Conservation (phyloP, 2,888 invertebrate genomes). For the Elegia similella region DNA sequence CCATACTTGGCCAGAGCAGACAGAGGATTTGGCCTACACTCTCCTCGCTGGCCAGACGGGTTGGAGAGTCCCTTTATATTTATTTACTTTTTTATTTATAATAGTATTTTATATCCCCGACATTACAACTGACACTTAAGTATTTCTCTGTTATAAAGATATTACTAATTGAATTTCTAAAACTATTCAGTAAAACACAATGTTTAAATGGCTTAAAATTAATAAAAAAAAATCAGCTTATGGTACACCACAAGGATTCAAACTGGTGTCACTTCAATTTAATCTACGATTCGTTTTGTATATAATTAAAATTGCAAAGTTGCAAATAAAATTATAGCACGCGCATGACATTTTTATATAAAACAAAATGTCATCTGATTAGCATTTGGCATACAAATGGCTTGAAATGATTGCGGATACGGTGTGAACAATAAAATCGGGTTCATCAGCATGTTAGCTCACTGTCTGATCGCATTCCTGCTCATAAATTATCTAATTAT, state of each 20-base stretch:
- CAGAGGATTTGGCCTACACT: too few relatives aligned
- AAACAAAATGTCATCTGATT: constrained; percentile 31
- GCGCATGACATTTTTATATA: constrained; percentile 24
- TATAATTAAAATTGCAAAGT: neutral
- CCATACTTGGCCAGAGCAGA: too few relatives aligned
- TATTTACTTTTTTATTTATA: too few relatives aligned
- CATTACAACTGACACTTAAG: too few relatives aligned
- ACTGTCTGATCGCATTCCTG: neutral
- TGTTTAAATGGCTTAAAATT: too few relatives aligned
- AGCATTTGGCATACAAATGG: constrained; percentile 31
- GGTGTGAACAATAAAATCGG: constrained; percentile 40
- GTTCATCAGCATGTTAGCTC: constrained; percentile 45
- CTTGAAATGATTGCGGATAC: constrained; percentile 39
- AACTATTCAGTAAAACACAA: too few relatives aligned
- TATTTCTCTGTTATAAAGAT: too few relatives aligned
- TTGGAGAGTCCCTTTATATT: too few relatives aligned
- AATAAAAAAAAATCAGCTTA: too few relatives aligned
- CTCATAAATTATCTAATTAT: neutral
- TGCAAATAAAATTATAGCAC: neutral
- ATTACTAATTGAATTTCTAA: too few relatives aligned
- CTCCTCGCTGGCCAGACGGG: too few relatives aligned
- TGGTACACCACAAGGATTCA: neutral
- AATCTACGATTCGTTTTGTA: neutral
- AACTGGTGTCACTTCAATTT: neutral
- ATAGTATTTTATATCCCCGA: too few relatives aligned